Base-by-base conservation (phyloP, 2,797 vertebrate species). In the Todus mexicanus region DNA sequence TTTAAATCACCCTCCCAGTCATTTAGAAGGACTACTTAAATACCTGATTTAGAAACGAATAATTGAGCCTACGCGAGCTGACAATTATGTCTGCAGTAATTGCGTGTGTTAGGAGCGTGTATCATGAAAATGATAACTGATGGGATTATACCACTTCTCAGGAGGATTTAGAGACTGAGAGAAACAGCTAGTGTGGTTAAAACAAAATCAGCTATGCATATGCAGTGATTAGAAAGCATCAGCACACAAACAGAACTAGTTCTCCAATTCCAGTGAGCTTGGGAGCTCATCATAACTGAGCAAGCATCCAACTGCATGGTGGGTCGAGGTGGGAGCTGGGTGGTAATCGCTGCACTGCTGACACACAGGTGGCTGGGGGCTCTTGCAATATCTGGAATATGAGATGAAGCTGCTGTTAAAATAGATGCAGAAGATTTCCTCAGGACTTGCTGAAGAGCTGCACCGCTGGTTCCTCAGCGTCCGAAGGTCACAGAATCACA, bases 21-120 rank as follows among this genome's bases (percentile, higher is more conserved):
- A 73, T 85, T 85, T 85, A 78, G 56, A 61, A 87, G 51, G 72
- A 84, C 72, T 69, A n/a, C 69, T 84, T 93, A 89, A 93, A 90
- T 87, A 87, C 66, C 59, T 89, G 72, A 72, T 94, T 89, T 92
- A 92, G 78, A 92, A 94, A 93, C 53, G 84, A 94, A 90, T 93
- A 76, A 89, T 37, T 87, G 75, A 93, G 75, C 45, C 57, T 76
- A 17, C 65, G 53, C 37, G 64, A 93, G 69, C 54, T 77, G 65
- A 57, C 78, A 89, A 72, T 92, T 94, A 75, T 23, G 75, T 18
- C 15, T 11, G 40, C 84, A 75, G 51, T 91, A 92, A 95, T 89
- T 92, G 92, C 61, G 18, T 59, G 57, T 89, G 25, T 73, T 92
- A 57, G 81, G 50, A 77, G 65, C 63, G 53, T 56, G 59, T 60